Percentiles rank a stretch among this genome's conserved stretches.
phyloP scores from a whole-genome alignment of 2,888 invertebrate species.

The Auanema sp. region DNA sequence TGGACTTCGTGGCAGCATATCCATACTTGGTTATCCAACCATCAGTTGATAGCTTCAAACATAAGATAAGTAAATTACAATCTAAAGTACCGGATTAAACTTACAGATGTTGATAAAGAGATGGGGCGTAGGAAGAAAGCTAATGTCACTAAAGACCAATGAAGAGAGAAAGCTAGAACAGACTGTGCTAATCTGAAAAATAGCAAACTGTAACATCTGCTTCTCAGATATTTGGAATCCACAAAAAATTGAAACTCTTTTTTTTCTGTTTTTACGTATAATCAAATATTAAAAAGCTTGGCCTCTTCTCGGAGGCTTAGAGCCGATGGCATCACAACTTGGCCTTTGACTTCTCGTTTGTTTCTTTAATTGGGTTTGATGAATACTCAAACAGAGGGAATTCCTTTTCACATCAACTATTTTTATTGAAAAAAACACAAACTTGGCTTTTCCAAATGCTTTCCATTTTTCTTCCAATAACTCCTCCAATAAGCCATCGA shows the following conservation, averaged over 20 bases:
- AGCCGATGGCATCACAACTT: neutral
- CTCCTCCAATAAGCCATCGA: conserved; percentile 91
- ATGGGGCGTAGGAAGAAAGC: conserved; percentile 82
- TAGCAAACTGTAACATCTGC: conserved; percentile 37
- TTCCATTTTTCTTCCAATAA: conserved; percentile 95
- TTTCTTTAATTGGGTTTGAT: neutral
- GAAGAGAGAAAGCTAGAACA: conserved; percentile 84
- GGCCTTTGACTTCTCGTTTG: neutral
- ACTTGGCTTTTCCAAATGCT: conserved; percentile 84
- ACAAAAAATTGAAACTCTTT: no score
- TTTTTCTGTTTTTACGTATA: no score
- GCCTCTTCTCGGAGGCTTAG: no score
- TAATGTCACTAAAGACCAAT: conserved; percentile 83
- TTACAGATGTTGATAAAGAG: conserved; percentile 44
- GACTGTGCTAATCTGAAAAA: conserved; percentile 64
- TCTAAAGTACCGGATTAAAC: neutral
- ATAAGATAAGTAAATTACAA: neutral
- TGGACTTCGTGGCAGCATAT: neutral
- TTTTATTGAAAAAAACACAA: conserved; percentile 67
- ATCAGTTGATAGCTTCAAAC: conserved; percentile 5
- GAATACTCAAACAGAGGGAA: neutral
- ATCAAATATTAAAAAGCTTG: no score
- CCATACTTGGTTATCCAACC: conserved; percentile 13
- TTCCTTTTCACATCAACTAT: neutral
- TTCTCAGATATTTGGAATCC: no score